Evolutionary conservation across 1,140 invertebrate species (phyloP), one percentile per base, ranked within the genome.

Genomic region (Hypothenemus hampei): DNA sequence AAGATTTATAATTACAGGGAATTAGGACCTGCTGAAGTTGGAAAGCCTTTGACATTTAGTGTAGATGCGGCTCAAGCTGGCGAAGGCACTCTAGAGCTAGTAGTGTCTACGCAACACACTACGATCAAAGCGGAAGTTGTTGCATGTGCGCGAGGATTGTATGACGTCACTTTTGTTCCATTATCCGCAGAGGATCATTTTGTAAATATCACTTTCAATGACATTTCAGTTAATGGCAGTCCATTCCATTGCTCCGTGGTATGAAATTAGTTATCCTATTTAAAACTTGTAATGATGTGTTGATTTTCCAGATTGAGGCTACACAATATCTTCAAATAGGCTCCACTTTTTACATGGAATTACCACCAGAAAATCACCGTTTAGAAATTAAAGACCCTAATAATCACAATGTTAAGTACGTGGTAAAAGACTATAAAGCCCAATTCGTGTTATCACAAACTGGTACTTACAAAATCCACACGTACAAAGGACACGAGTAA

Each of bases 141-240:
- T 4, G 91, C 91, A 21, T 86, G 90, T 65, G 90, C 91, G 1
- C 79, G 92, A 51, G 93, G 92, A 3, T 74, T 95, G 0, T 99
- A 98, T 72, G 94, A 98, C 65, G 94, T 99, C 0, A 94, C 92
- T 0, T 99, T 98, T 73, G 83, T 96, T 15, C 96, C 96, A 0
- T 85, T 90, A 69, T 89, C 93, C 37, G 78, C 85, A 7, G 86
- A 89, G 47, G 81, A 90, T 4, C 96, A 99, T 75, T 93, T 86
- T 66, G 91, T 98, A 3, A 95, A 93, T 64, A 95, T 98, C 50
- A 93, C 89, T 6, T 98, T 98, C 73, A 98, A 98, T 66, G 93
- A 96, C 58, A 89, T 95, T 65, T 81, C 88, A 47, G 89, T 97
- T 7, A 88, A 89, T 60, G 91, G 91, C 18, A 93, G 89, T 72